phyloP scores from a whole-genome alignment of 1,140 invertebrate species.

The Vanessa tameamea region DNA sequence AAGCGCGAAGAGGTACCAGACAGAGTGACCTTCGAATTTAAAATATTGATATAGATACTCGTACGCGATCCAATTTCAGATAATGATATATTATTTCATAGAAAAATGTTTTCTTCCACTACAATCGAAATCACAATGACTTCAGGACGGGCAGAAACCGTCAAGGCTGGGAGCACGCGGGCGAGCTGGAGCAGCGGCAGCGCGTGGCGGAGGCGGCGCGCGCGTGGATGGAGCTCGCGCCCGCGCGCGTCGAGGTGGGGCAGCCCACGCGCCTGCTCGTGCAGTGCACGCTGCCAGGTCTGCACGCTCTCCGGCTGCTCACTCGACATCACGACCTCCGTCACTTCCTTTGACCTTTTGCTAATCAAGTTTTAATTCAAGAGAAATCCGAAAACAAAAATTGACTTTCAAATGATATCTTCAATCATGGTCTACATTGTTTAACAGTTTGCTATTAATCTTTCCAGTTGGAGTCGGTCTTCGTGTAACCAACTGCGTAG shows the following conservation, averaged over 20 bases:
- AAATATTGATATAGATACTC: too few relatives aligned
- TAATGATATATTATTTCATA: too few relatives aligned
- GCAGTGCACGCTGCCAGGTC: conserved; percentile 85
- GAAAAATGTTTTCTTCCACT: not conserved
- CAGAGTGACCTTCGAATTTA: too few relatives aligned
- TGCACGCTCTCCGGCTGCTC: too few relatives aligned
- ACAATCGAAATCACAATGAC: not conserved
- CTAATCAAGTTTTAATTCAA: too few relatives aligned
- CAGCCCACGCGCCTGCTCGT: conserved; percentile 85
- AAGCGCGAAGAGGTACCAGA: too few relatives aligned
- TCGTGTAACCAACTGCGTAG: conserved; percentile 86
- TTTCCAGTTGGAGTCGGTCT: conserved; percentile 85
- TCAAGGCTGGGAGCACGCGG: conserved; percentile 65
- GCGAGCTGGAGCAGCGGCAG: conserved; percentile 69
- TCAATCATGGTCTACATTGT: too few relatives aligned
- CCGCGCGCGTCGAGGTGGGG: conserved; percentile 85
- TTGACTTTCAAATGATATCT: too few relatives aligned
- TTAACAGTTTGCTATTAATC: conserved; percentile 3
- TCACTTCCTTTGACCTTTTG: too few relatives aligned
- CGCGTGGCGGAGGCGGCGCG: conserved; percentile 76
- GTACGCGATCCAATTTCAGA: too few relatives aligned
- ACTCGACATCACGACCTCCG: too few relatives aligned
- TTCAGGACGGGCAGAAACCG: conserved; percentile 73
- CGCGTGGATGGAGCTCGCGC: conserved; percentile 87
- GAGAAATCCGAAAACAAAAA: too few relatives aligned